Percentiles rank a stretch among this genome's conserved stretches.
Conservation (phyloP, 2,797 vertebrate genomes). For the Chaunax sp. region DNA sequence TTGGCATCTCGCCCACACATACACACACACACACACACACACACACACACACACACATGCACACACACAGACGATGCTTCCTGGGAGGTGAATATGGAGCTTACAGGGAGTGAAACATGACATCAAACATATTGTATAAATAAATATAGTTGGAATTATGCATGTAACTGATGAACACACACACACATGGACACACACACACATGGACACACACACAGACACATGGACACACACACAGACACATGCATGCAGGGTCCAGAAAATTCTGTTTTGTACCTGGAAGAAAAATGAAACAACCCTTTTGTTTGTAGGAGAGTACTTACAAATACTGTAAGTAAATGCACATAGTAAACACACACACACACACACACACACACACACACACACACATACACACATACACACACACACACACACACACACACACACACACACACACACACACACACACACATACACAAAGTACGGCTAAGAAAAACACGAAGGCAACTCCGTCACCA, state of each 20-base stretch:
- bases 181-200: slow-evolving; percentile 7
- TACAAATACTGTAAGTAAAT: slow-evolving; percentile 47
- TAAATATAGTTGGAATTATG: slow-evolving; percentile 17
- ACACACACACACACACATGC: slow-evolving; percentile 13
- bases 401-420: background rate
- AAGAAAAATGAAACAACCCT: slow-evolving; percentile 14
- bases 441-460: slow-evolving; percentile 6
- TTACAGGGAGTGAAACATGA: slow-evolving; percentile 27
- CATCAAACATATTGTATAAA: slow-evolving; percentile 21
- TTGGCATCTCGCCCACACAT: slow-evolving; percentile 63
- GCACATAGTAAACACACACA: slow-evolving; percentile 12
- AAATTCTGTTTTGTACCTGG: slow-evolving; percentile 16
- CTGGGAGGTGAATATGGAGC: background rate
- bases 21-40: slow-evolving; percentile 24
- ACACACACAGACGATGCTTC: slow-evolving; percentile 13
- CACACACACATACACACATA: background rate
- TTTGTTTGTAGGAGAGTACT: background rate
- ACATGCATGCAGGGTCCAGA: background rate
- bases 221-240: background rate
- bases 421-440: slow-evolving; percentile 1
- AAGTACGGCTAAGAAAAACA: slow-evolving; percentile 51
- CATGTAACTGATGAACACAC: background rate
- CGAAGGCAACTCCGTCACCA: slow-evolving; percentile 67
- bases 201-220: background rate
- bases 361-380: background rate